Conservation (phyloP, 2,113 vertebrate species). For the Urocolius indicus region DNA sequence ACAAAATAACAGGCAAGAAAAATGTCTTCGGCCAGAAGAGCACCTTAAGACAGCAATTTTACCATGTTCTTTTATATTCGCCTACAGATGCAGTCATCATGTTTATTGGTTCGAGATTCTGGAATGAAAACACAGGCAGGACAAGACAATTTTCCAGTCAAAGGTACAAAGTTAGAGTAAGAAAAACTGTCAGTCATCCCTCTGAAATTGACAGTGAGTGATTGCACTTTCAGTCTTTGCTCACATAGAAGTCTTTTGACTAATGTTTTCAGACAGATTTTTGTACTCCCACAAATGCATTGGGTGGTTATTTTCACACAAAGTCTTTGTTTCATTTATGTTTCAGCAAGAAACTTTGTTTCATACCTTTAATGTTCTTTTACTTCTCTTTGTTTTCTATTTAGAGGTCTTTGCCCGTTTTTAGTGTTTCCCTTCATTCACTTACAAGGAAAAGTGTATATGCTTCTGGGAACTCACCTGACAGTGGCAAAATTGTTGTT, state of each 20-base stretch:
- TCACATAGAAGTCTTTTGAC: constrained; percentile 2
- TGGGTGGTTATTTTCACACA: not conserved
- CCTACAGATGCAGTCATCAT: not conserved
- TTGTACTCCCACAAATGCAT: constrained; percentile 7
- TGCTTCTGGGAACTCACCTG: not conserved
- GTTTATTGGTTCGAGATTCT: not conserved
- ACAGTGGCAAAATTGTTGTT: not conserved
- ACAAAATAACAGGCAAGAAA: not conserved
- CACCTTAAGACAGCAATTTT: not conserved
- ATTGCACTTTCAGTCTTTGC: constrained; percentile 14
- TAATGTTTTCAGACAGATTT: not conserved
- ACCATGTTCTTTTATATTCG: not conserved
- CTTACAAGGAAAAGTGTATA: not conserved
- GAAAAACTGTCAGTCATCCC: not conserved
- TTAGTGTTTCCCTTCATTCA: not conserved
- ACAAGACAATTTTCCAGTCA: not conserved
- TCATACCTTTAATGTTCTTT: not conserved
- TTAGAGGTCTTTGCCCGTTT: not conserved
- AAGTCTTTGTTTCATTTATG: not conserved
- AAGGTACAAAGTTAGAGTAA: not conserved
- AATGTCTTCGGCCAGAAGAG: not conserved
- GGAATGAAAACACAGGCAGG: not conserved
- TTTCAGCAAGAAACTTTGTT: not conserved
- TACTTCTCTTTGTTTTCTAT: not conserved
- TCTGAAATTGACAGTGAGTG: not conserved